These are phyloP conservation scores for Caenorhabditis imperialis DNA, from an alignment of 2,888 invertebrate genomes.

Conservation along the genomic window DNA sequence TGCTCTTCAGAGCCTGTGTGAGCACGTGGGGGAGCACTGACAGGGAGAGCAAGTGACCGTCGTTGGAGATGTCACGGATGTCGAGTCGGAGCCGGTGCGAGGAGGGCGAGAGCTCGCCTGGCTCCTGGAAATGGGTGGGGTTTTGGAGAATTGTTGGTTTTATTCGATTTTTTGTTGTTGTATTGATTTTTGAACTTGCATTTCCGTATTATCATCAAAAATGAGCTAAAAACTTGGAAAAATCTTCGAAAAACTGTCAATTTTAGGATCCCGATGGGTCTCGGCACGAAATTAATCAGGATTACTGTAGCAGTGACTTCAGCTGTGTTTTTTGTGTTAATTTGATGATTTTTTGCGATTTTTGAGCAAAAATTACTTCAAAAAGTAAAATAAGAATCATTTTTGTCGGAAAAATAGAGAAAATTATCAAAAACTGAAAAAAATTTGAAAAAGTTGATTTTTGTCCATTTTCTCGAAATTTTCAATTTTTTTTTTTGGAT, in stretches of 20 bases:
- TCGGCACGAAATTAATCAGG: too few relatives aligned
- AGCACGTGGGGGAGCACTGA: slow-evolving; percentile 75
- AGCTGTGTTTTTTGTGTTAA: slow-evolving; percentile 3
- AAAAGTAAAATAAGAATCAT: neutral
- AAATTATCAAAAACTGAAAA: neutral
- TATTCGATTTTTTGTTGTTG: too few relatives aligned
- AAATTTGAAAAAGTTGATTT: neutral
- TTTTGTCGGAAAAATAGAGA: too few relatives aligned
- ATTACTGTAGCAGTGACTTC: too few relatives aligned
- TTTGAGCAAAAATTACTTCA: neutral
- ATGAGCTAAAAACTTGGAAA: too few relatives aligned
- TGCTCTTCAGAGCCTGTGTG: slow-evolving; percentile 55
- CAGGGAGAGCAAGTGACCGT: slow-evolving; percentile 75
- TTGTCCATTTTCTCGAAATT: neutral
- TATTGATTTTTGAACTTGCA: too few relatives aligned
- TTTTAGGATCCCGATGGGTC: too few relatives aligned
- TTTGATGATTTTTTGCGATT: neutral
- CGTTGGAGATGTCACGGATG: slow-evolving; percentile 79
- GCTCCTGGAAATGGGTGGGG: slow-evolving; percentile 55
- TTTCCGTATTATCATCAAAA: too few relatives aligned
- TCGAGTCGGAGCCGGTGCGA: slow-evolving; percentile 59
- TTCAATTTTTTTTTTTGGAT: neutral
- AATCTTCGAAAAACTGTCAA: too few relatives aligned
- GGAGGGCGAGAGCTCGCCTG: slow-evolving; percentile 29
- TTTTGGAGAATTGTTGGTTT: slow-evolving; percentile 4